Evolutionary conservation across 2,113 vertebrate species (phyloP).

Genomic region (Tragelaphus scriptus): DNA sequence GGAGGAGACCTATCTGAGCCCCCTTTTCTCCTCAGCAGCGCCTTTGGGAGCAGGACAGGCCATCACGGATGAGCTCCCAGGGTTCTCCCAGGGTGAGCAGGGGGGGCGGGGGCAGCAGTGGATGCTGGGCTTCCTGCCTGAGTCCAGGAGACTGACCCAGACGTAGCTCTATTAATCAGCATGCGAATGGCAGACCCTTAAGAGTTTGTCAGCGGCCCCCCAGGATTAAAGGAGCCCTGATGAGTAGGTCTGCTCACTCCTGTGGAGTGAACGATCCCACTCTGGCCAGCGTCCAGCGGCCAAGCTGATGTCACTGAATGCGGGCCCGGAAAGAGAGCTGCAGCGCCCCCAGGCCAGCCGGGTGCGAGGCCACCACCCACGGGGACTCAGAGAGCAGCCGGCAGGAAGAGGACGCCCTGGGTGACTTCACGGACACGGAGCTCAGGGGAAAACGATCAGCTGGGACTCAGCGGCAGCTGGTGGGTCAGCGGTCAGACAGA

Average conservation of each 20-base stretch:
- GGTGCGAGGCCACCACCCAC: rapidly evolving
- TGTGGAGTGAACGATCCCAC: rapidly evolving
- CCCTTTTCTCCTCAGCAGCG: rapidly evolving
- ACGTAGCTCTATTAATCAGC: neutral
- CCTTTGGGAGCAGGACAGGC: neutral
- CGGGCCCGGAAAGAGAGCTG: rapidly evolving
- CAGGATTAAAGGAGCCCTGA: neutral
- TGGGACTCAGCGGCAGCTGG: neutral
- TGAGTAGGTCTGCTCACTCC: rapidly evolving
- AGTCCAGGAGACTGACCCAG: rapidly evolving
- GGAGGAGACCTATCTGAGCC: neutral
- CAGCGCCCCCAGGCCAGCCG: rapidly evolving
- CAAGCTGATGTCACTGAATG: rapidly evolving
- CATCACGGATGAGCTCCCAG: neutral
- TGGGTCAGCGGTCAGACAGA: neutral
- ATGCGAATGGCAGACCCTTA: rapidly evolving
- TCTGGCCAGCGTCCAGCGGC: rapidly evolving
- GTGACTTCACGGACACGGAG: rapidly evolving
- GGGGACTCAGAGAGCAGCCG: rapidly evolving
- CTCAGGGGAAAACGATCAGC: neutral
- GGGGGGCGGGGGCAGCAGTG: rapidly evolving
- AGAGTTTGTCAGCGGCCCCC: rapidly evolving
- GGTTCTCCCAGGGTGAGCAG: neutral
- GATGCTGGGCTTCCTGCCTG: neutral
- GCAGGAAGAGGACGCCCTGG: rapidly evolving